Conservation (phyloP, 2,888 invertebrate genomes). For the Zygaena filipendulae region DNA sequence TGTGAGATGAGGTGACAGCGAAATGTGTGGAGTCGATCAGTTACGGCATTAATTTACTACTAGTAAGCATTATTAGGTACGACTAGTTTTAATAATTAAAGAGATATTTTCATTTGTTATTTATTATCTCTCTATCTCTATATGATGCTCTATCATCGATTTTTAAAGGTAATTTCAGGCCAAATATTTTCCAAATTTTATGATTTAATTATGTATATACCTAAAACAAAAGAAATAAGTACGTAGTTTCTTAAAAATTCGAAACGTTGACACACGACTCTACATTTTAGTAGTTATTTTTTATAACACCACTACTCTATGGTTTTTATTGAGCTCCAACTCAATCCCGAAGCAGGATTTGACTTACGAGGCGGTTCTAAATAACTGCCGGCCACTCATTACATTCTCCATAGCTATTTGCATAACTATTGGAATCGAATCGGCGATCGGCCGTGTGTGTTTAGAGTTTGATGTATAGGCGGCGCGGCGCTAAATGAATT, state of each 20-base stretch:
- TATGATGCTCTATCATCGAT: too few relatives aligned
- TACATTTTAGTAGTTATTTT: too few relatives aligned
- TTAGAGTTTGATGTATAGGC: constrained; percentile 55
- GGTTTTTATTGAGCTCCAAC: constrained; percentile 23
- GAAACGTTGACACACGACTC: constrained; percentile 21
- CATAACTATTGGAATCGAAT: constrained; percentile 67
- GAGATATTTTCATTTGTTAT: too few relatives aligned
- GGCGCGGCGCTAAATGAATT: constrained; percentile 50
- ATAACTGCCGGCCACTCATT: constrained; percentile 66
- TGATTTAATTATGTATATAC: too few relatives aligned
- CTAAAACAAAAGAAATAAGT: too few relatives aligned
- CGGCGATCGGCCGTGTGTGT: constrained; percentile 45
- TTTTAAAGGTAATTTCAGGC: too few relatives aligned
- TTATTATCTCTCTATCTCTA: too few relatives aligned
- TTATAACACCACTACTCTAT: too few relatives aligned
- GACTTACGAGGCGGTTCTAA: constrained; percentile 63
- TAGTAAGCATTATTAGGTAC: too few relatives aligned
- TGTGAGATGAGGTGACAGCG: constrained; percentile 53
- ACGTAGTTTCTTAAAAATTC: background rate
- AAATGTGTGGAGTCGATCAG: constrained; percentile 27
- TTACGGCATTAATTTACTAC: background rate
- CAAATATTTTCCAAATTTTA: too few relatives aligned
- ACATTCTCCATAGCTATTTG: constrained; percentile 59
- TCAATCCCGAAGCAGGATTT: constrained; percentile 52
- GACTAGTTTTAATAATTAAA: too few relatives aligned